Evolutionary conservation across 1,140 invertebrate species (phyloP), one percentile per base, ranked within the genome.

Genomic region (Eriocheir sinensis): DNA sequence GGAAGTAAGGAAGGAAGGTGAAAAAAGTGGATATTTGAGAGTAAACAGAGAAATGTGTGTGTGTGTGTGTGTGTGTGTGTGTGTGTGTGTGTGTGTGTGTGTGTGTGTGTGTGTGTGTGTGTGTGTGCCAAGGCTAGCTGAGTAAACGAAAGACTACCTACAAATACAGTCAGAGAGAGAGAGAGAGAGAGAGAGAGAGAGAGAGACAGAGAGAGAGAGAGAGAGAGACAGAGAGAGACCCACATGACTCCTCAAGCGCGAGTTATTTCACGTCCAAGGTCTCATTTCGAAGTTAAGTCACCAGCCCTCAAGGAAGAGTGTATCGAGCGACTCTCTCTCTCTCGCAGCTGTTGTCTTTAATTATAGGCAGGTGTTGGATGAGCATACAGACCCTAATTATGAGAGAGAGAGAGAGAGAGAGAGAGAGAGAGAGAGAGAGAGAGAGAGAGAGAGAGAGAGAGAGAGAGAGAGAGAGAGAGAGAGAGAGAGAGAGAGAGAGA

Each of bases 391-490:
- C n/a, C n/a, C n/a, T n/a, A n/a, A n/a, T n/a, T n/a, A n/a, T n/a
- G n/a, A n/a, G n/a, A n/a, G n/a, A n/a, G n/a, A 72, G 44, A 15
- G 44, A 72, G 21, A 21, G 60, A 72, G 12, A 12, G 17, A 12
- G 21, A 72, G 21, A 21, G 12, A 72, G 60, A 72, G 27, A 72
- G 60, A 72, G 60, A 72, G 60, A 72, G 60, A 72, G 27, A 72
- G 60, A 72, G 60, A 72, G 60, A 72, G 60, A 72, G 60, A 72
- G 60, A 72, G 60, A 72, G 60, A 72, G 60, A 72, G 60, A 72
- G 60, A 72, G 60, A 72, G 60, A 72, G 60, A 72, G 60, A 72
- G 60, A 72, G 60, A 72, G 60, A 72, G 60, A 72, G 60, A 72
- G 60, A 72, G 60, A 72, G 60, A 72, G 60, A 72, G 60, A 72